A percentile compares a stretch with the other conserved stretches of the same genome.
These are phyloP conservation scores for Watersipora subatra DNA, from an alignment of 1,140 invertebrate genomes.

Conservation along the genomic window DNA sequence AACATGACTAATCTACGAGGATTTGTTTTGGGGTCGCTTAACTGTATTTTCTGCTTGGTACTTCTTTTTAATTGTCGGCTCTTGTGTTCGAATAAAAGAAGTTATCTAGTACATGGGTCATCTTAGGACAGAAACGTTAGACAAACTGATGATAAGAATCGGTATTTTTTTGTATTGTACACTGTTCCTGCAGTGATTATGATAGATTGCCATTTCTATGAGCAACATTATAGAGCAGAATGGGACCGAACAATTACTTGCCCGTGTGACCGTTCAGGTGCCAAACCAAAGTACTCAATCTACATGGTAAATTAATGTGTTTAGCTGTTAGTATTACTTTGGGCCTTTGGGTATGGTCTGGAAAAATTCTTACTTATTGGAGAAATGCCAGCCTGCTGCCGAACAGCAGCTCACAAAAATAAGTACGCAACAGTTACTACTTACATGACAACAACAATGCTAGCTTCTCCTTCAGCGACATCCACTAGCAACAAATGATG, in stretches of 20 bases:
- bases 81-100: slow-evolving; percentile 94
- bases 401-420: slow-evolving; percentile 15
- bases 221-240: slow-evolving; percentile 36
- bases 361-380: slow-evolving; percentile 59
- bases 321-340: slow-evolving; percentile 49
- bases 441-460: too few species aligned
- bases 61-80: slow-evolving; percentile 78
- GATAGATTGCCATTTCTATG: slow-evolving; percentile 73
- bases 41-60: slow-evolving; percentile 80
- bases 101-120: slow-evolving; percentile 55
- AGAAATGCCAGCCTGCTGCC: slow-evolving; percentile 27
- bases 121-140: slow-evolving; percentile 82
- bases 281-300: slow-evolving; percentile 42
- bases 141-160: slow-evolving; percentile 93
- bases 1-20: too few species aligned
- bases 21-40: too few species aligned
- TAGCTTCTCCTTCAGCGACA: slow-evolving; percentile 26
- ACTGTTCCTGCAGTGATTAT: slow-evolving; percentile 80
- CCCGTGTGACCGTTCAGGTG: slow-evolving; percentile 45
- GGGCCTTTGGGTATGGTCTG: too few species aligned
- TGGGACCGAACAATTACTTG: slow-evolving; percentile 60
- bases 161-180: slow-evolving; percentile 72
- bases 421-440: slow-evolving; percentile 20
- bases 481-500: slow-evolving; percentile 13
- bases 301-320: slow-evolving; percentile 48